Evolutionary conservation across 1,140 invertebrate genomes (phyloP).

Genomic region (Hylaeus volcanicus): DNA sequence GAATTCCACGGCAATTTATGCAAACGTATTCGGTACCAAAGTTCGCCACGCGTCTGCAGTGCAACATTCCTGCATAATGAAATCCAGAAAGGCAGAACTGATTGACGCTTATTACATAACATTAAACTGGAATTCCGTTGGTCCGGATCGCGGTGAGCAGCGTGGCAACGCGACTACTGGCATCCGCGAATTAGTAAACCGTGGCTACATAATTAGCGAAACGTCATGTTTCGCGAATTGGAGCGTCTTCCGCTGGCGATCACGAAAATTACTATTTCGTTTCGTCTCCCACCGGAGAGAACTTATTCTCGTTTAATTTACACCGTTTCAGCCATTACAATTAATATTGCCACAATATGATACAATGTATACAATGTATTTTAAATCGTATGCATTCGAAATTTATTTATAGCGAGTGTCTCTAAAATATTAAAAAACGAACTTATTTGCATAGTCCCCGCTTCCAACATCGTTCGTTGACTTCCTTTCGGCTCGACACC

Average conservation of each 20-base stretch:
- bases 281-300: no score
- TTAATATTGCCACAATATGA: no score
- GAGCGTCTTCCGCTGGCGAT: not conserved
- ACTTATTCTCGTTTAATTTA: no score
- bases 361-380: no score
- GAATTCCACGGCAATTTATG: conserved; percentile 36
- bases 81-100: conserved; percentile 36
- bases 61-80: conserved; percentile 39
- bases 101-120: conserved; percentile 30
- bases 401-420: no score
- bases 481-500: not conserved
- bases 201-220: not conserved
- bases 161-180: not conserved
- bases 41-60: conserved; percentile 24
- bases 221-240: not conserved
- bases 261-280: not conserved
- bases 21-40: conserved; percentile 11
- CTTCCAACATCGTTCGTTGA: not conserved
- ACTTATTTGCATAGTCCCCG: not conserved
- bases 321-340: no score
- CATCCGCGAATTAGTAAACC: not conserved
- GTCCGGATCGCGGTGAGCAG: conserved; percentile 15
- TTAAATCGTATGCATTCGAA: no score
- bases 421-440: no score
- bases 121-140: conserved; percentile 20